phyloP scores from a whole-genome alignment of 1,140 invertebrate species.

The Drosophila virilis region DNA sequence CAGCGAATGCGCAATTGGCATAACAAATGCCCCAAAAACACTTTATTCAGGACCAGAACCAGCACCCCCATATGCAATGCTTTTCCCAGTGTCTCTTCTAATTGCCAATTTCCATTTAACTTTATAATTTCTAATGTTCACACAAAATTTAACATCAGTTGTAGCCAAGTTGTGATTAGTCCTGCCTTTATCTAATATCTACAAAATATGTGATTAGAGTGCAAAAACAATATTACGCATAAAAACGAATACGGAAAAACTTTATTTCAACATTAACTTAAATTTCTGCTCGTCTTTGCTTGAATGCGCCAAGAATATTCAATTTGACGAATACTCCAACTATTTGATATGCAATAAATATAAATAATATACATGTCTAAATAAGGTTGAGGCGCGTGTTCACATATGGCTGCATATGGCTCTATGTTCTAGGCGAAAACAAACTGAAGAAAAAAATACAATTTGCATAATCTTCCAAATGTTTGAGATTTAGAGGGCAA shows the following conservation, averaged over 20 bases:
- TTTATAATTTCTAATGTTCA: background rate
- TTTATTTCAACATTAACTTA: background rate
- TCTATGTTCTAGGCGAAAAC: constrained; percentile 6
- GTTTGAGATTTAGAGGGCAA: constrained; percentile 18
- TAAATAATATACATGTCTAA: background rate
- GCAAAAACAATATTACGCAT: background rate
- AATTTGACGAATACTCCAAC: constrained; percentile 6
- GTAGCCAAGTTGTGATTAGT: too few species aligned
- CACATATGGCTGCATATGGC: constrained; percentile 54
- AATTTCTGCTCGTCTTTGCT: background rate
- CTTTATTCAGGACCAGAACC: background rate
- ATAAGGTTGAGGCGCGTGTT: constrained; percentile 27
- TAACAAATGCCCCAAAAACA: constrained; percentile 22
- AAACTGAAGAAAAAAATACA: constrained; percentile 12
- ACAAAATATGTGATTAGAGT: background rate
- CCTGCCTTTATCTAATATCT: too few species aligned
- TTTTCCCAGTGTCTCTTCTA: background rate
- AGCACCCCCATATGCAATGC: background rate
- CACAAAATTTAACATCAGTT: background rate
- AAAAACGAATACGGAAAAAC: too few species aligned
- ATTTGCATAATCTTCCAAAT: constrained; percentile 63
- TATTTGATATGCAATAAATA: background rate
- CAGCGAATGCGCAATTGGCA: constrained; percentile 35
- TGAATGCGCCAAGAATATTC: constrained; percentile 6
- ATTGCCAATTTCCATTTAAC: background rate